A percentile compares a stretch with the other conserved stretches of the same genome.
Evolutionary conservation across 2,888 invertebrate genomes (phyloP).

Genomic region (Erebia aethiops): DNA sequence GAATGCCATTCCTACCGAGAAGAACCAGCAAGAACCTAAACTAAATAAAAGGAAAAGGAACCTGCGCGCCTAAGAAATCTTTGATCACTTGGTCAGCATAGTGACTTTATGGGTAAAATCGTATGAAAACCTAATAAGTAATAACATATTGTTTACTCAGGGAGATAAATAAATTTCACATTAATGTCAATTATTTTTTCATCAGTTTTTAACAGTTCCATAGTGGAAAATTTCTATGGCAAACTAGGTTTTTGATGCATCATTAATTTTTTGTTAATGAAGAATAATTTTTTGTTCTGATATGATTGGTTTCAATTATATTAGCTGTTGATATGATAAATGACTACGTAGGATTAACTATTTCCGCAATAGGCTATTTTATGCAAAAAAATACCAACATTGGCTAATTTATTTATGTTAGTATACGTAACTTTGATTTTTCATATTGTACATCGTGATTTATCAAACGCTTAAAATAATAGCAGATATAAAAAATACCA

Average conservation of each 20-base stretch:
- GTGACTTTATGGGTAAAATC: too few species aligned
- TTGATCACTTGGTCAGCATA: too few species aligned
- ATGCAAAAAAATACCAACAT: slow-evolving; percentile 9
- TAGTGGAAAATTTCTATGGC: neutral
- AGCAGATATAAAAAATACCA: neutral
- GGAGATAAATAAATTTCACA: too few species aligned
- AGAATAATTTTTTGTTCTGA: neutral
- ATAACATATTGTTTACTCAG: too few species aligned
- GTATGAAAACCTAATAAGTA: too few species aligned
- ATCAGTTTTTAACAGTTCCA: neutral
- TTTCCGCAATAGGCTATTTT: slow-evolving; percentile 13
- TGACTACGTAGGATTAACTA: slow-evolving; percentile 13
- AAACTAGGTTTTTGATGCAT: neutral
- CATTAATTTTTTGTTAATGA: neutral
- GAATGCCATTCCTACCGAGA: too few species aligned
- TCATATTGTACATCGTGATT: slow-evolving; percentile 6
- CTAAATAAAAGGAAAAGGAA: too few species aligned
- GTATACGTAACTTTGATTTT: slow-evolving; percentile 10
- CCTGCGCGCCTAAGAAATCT: too few species aligned
- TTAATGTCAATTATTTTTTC: too few species aligned
- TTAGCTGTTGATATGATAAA: slow-evolving; percentile 9
- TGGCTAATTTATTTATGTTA: neutral
- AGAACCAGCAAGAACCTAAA: too few species aligned
- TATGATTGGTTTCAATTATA: neutral
- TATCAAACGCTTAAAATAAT: slow-evolving; percentile 15